Base-by-base conservation (phyloP, 2,888 invertebrate genomes). In the Brenthis daphne region DNA sequence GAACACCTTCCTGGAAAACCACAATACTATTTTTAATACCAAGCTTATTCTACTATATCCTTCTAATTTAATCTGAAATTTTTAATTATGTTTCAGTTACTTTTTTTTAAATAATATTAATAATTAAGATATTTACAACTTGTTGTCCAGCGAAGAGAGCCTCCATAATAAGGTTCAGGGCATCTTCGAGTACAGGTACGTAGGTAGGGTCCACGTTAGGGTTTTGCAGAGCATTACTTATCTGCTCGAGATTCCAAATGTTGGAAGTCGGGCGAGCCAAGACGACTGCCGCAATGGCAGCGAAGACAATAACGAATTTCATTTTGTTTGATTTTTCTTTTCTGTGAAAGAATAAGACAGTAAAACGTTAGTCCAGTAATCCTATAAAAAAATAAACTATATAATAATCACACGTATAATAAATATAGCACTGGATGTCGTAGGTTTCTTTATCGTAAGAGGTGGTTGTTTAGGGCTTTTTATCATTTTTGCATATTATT, bases 221-320 rank as follows among this genome's bases (percentile, higher is more conserved):
- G 80, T 81, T 76, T 66, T 81, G 74, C 58, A 87, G 75, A 50
- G 85, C 88, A 3, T 61, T 58, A 29, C 60, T 60, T 12, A 73
- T 24, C 14, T 72, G 65, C n/a, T 68, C 37, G 13, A 73, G 57
- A n/a, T 64, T 66, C 72, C 64, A 67, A 4, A 64, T 11, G 43
- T n/a, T 47, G 6, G 68, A 24, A 12, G 16, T 24, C 13, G 67
- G 60, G 13, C 55, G 53, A 5, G 67, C 67, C 12, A 61, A 76
- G 67, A 80, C 74, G 57, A 86, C 73, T 37, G 85, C 89, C 1
- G 75, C 75, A 4, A 86, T 43, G 72, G 86, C 83, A 58, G 80
- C 81, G 77, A 89, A 83, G n/a, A 84, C 79, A 66, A 82, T 80
- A 74, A 88, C 75, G 82, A 86, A 85, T 81, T 88, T 89, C 89